phyloP scores from a whole-genome alignment of 2,888 invertebrate species.

The Epinotia nisella region DNA sequence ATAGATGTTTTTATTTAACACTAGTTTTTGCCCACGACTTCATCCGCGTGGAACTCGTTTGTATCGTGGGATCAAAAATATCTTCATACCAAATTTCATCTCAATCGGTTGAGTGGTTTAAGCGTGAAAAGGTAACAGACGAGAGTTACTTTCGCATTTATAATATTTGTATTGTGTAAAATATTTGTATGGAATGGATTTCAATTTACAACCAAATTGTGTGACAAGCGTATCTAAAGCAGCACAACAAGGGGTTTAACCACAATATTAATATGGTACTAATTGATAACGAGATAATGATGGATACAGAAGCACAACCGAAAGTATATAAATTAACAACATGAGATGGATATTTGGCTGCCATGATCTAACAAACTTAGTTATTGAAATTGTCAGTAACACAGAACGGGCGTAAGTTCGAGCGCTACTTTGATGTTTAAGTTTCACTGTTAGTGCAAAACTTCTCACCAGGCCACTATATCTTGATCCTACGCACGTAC shows the following conservation, averaged over 20 bases:
- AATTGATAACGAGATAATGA: conserved; percentile 22
- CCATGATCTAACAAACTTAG: conserved; percentile 58
- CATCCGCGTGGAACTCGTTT: no score
- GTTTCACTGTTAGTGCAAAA: conserved; percentile 61
- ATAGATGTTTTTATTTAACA: no score
- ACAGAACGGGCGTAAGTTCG: conserved; percentile 50
- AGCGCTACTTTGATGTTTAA: conserved; percentile 62
- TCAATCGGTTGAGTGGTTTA: no score
- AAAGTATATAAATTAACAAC: conserved; percentile 36
- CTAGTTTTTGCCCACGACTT: no score
- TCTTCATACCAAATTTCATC: no score
- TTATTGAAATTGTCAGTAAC: conserved; percentile 65
- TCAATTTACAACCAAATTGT: no score
- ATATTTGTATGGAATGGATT: no score
- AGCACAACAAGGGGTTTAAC: not conserved
- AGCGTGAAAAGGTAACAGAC: no score
- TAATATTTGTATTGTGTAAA: no score
- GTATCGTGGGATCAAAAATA: no score
- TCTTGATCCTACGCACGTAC: conserved; percentile 57
- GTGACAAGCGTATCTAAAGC: not conserved
- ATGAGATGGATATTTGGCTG: conserved; percentile 50
- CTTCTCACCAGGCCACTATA: conserved; percentile 55
- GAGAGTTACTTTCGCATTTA: no score
- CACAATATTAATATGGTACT: not conserved
- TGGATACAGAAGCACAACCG: conserved; percentile 9